A percentile compares a stretch with the other conserved stretches of the same genome.
Conservation (phyloP, 2,797 vertebrate genomes). For the Phataginus tricuspis region DNA sequence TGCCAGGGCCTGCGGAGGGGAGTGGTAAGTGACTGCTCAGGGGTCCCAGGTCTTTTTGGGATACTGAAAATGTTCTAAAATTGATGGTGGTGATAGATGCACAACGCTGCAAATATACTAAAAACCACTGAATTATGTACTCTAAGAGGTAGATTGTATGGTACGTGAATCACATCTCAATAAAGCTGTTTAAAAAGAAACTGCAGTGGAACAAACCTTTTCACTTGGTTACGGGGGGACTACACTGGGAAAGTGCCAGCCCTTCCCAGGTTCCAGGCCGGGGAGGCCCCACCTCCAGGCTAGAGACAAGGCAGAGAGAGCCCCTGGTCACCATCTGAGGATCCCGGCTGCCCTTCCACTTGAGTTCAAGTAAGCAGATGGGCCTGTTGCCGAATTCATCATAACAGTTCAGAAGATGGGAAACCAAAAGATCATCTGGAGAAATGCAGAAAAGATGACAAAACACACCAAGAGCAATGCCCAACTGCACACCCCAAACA, state of each 20-base stretch:
- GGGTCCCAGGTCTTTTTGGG: neutral
- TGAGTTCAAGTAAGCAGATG: neutral
- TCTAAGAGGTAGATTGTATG: neutral
- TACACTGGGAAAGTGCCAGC: neutral
- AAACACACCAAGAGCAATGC: rapidly evolving
- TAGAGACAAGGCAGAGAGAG: neutral
- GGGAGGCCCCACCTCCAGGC: neutral
- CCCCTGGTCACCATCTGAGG: too few relatives aligned
- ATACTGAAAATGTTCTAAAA: neutral
- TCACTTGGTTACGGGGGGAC: too few relatives aligned
- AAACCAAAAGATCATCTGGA: neutral
- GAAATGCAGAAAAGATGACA: neutral
- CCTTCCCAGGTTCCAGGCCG: neutral
- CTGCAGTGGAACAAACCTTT: neutral
- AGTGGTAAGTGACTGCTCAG: rapidly evolving
- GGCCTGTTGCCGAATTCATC: too few relatives aligned
- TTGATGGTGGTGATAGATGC: rapidly evolving
- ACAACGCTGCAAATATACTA: neutral
- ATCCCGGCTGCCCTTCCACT: neutral
- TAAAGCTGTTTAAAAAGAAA: neutral
- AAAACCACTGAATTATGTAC: neutral
- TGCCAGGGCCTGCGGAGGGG: neutral
- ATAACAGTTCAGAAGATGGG: neutral
- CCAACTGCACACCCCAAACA: neutral
- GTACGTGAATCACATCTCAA: neutral